Evolutionary conservation across 2,797 vertebrate species (phyloP).

Genomic region (Catostomus latipinnis): DNA sequence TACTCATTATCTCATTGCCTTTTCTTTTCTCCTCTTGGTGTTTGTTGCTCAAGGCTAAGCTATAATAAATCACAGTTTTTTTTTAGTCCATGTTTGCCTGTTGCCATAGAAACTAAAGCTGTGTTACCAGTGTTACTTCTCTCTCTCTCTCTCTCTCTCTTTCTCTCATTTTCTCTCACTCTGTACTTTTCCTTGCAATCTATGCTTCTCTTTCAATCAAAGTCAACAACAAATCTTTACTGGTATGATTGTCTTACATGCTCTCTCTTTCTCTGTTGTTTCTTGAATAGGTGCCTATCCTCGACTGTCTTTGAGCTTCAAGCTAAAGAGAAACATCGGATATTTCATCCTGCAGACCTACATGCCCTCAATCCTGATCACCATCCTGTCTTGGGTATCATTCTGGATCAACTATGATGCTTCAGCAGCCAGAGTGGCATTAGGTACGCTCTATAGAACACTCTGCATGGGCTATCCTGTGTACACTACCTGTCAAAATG

Average conservation of each 20-base stretch:
- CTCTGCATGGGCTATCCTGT: constrained; percentile 16
- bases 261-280: constrained; percentile 5
- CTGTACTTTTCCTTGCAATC: too few species aligned
- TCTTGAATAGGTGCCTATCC: constrained; percentile 91
- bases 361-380: constrained; percentile 99
- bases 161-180: constrained; percentile 10
- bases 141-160: constrained; percentile 30
- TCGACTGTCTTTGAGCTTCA: constrained; percentile 97
- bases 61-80: constrained; percentile 61
- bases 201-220: too few species aligned
- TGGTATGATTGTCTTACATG: too few species aligned
- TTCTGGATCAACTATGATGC: constrained; percentile 99
- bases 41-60: constrained; percentile 64
- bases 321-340: constrained; percentile 97
- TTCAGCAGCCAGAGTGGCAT: constrained; percentile 97
- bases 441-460: constrained; percentile 83
- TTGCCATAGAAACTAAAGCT: constrained; percentile 70
- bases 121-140: constrained; percentile 63
- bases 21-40: constrained; percentile 34
- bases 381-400: constrained; percentile 98
- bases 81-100: constrained; percentile 60
- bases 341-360: constrained; percentile 99
- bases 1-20: constrained; percentile 39
- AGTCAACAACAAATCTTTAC: too few species aligned
- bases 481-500: too few species aligned